Evolutionary conservation across 1,140 invertebrate genomes (phyloP).

Genomic region (Eubasilissa regina): DNA sequence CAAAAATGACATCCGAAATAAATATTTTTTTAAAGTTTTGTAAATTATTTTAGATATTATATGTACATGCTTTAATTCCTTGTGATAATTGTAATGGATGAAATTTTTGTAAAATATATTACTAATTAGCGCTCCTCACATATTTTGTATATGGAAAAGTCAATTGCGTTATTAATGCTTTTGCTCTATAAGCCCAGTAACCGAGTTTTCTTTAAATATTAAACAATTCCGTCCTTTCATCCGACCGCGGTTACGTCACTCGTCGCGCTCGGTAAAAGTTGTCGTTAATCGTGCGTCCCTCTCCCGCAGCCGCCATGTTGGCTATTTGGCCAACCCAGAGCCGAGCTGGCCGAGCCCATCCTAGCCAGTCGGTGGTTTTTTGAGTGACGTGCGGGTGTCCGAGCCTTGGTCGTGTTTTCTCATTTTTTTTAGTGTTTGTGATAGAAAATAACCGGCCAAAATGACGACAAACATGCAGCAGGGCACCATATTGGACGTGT

Average conservation of each 20-base stretch:
- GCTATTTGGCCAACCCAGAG: slow-evolving; percentile 68
- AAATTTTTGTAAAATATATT: too few relatives aligned
- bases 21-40: too few relatives aligned
- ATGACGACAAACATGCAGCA: slow-evolving; percentile 91
- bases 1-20: too few relatives aligned
- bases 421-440: slow-evolving; percentile 52
- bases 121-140: too few relatives aligned
- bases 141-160: too few relatives aligned
- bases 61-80: too few relatives aligned
- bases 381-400: slow-evolving; percentile 50
- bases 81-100: too few relatives aligned
- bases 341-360: slow-evolving; percentile 69
- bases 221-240: not conserved
- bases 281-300: slow-evolving; percentile 37
- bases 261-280: slow-evolving; percentile 45
- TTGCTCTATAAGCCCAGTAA: too few relatives aligned
- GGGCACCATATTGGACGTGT: slow-evolving; percentile 92
- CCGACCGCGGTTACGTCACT: slow-evolving; percentile 26
- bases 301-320: slow-evolving; percentile 71
- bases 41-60: too few relatives aligned
- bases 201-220: too few relatives aligned
- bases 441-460: slow-evolving; percentile 65
- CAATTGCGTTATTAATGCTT: too few relatives aligned
- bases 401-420: slow-evolving; percentile 30
- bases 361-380: slow-evolving; percentile 65